Conservation (phyloP, 92 coral and sea anemone species). For the Pocillopora meandrina region DNA sequence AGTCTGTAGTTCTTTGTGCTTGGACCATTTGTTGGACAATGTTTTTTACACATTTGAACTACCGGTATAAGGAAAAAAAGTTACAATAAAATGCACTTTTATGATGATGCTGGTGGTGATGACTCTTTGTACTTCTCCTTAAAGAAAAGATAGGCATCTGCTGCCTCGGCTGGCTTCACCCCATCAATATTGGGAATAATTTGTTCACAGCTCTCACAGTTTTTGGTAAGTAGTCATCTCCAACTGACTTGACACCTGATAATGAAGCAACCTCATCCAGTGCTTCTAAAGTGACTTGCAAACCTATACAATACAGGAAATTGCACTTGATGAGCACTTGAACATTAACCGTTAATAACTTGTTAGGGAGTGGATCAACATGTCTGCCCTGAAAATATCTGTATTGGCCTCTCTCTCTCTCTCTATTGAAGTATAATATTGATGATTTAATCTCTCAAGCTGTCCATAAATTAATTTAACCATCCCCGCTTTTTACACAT, state of each 20-base stretch:
- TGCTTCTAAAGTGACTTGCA: slow-evolving; percentile 51
- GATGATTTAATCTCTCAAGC: neutral
- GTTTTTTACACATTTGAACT: too few relatives aligned
- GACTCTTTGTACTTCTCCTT: slow-evolving; percentile 52
- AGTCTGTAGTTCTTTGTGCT: neutral
- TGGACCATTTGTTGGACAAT: slow-evolving; percentile 1
- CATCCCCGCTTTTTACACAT: neutral
- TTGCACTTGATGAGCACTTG: slow-evolving; percentile 1
- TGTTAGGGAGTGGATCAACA: slow-evolving; percentile 3
- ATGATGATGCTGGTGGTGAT: slow-evolving; percentile 9
- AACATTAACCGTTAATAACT: neutral
- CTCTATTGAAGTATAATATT: neutral
- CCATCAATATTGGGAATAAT: slow-evolving; percentile 53
- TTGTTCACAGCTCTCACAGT: slow-evolving; percentile 57
- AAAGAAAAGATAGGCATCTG: slow-evolving; percentile 58
- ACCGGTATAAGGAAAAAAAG: neutral
- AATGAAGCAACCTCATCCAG: slow-evolving; percentile 64
- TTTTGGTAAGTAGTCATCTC: slow-evolving; percentile 52
- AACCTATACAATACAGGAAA: slow-evolving; percentile 34
- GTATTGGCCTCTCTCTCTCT: neutral
- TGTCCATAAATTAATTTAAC: neutral
- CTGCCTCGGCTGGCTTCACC: slow-evolving; percentile 66
- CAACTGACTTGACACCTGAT: slow-evolving; percentile 56
- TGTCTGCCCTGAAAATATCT: slow-evolving; percentile 9
- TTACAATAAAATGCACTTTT: slow-evolving; percentile 11